Evolutionary conservation across 2,888 invertebrate species (phyloP), one percentile per base, ranked within the genome.

Genomic region (Phengaris arion): DNA sequence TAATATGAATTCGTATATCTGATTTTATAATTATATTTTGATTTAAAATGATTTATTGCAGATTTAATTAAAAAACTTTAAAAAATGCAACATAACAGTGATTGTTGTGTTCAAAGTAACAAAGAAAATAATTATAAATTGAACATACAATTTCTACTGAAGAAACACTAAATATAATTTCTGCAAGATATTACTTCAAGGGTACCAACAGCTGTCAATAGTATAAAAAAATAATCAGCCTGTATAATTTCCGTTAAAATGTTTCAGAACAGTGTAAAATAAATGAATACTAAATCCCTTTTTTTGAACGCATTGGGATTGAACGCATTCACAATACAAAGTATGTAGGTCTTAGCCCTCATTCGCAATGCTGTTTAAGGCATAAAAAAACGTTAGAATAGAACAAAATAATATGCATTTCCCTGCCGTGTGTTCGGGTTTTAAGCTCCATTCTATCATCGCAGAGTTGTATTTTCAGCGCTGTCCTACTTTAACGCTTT

Each of bases 21-120:
- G 64, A 64, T 45, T 64, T 45, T 64, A 64, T 59, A 15, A 57
- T 48, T 48, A 48, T 59, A 64, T 64, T 35, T 7, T 64, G 45
- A 64, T 64, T 64, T 35, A 64, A 64, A 45, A 64, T 64, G 35
- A 64, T 64, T 6, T 35, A 45, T 64, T 64, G 5, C 64, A 64
- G 13, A 13, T 6, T 15, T 2, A 13, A 35, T 9, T 35, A 64
- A 64, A 64, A 64, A 64, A 13, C 45, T 22, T 22, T 64, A 64
- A 64, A 35, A 52, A 64, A 64, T 6, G 12, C 2, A 35, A 64
- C 59, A 59, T 59, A 57, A 57, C 57, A 57, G 35, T 12, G 64
- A 64, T 64, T 35, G 35, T 12, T 12, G 64, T 52, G 7, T 59
- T 22, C 10, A 35, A 64, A 64, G 12, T 9, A 35, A 22, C 35